phyloP scores from a whole-genome alignment of 2,888 invertebrate genomes.

The Choreutis nemorana region DNA sequence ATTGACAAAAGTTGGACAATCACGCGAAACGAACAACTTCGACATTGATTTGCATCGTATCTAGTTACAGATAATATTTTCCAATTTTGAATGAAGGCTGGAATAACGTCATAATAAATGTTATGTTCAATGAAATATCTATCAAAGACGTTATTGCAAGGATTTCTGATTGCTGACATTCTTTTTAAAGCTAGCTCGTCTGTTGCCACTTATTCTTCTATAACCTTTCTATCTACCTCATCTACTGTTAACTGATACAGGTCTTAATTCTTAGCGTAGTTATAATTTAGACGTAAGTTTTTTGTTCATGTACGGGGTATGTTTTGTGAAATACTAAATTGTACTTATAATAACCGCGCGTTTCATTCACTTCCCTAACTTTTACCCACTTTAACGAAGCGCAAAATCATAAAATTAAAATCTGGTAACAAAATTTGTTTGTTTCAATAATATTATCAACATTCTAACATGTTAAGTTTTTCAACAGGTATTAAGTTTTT shows the following conservation, averaged over 20 bases:
- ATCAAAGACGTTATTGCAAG: no score
- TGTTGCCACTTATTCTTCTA: neutral
- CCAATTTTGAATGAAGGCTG: no score
- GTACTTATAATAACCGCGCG: conserved; percentile 60
- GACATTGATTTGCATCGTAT: no score
- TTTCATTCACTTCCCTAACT: conserved; percentile 30
- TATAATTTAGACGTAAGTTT: conserved; percentile 60
- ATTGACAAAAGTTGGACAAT: no score
- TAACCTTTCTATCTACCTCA: conserved; percentile 39
- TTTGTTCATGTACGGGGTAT: conserved; percentile 57
- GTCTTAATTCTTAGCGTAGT: conserved; percentile 43
- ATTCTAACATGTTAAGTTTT: conserved; percentile 34
- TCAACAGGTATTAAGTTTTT: conserved; percentile 58
- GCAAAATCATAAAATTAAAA: neutral
- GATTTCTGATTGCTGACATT: no score
- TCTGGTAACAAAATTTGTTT: neutral
- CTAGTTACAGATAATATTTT: no score
- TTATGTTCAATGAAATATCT: no score
- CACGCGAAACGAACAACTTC: no score
- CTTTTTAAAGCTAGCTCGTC: no score
- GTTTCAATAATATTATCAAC: neutral
- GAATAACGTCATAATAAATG: no score
- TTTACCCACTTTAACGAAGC: neutral
- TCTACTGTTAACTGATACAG: conserved; percentile 44
- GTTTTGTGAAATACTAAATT: conserved; percentile 64